phyloP scores from a whole-genome alignment of 2,113 vertebrate species.

The Pedionomus torquatus region DNA sequence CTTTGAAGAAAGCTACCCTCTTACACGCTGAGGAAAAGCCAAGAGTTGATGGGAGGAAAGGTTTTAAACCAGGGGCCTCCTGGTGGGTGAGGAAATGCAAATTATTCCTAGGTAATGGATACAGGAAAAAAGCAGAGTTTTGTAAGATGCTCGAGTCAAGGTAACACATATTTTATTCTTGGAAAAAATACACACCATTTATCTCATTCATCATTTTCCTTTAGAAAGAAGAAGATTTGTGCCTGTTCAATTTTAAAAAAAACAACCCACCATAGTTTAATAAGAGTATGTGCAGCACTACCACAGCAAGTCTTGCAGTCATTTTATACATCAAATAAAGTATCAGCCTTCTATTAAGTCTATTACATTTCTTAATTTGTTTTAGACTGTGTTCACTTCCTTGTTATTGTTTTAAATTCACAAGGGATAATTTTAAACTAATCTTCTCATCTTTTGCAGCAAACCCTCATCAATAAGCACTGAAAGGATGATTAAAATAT shows the following conservation, averaged over 20 bases:
- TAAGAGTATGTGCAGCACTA: background rate
- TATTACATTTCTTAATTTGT: constrained; percentile 70
- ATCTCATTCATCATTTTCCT: background rate
- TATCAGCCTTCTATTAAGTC: constrained; percentile 57
- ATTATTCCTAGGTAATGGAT: background rate
- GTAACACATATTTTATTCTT: background rate
- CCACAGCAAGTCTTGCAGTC: background rate
- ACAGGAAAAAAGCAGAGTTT: background rate
- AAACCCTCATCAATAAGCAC: constrained; percentile 78
- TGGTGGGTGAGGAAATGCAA: background rate
- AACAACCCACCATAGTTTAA: background rate
- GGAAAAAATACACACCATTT: background rate
- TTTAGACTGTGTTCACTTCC: constrained; percentile 61
- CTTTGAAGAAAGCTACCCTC: background rate
- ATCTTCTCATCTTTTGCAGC: constrained; percentile 77
- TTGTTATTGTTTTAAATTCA: constrained; percentile 78
- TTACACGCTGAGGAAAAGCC: background rate
- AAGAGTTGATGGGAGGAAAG: background rate
- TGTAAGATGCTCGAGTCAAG: background rate
- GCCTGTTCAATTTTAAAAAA: background rate
- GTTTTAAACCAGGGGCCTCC: background rate
- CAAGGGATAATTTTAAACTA: constrained; percentile 78
- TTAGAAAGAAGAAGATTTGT: background rate
- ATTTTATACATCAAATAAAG: constrained; percentile 4
- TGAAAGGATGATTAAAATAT: constrained; percentile 79